phyloP scores from a whole-genome alignment of 2,113 vertebrate species.

The Myotis brandtii region DNA sequence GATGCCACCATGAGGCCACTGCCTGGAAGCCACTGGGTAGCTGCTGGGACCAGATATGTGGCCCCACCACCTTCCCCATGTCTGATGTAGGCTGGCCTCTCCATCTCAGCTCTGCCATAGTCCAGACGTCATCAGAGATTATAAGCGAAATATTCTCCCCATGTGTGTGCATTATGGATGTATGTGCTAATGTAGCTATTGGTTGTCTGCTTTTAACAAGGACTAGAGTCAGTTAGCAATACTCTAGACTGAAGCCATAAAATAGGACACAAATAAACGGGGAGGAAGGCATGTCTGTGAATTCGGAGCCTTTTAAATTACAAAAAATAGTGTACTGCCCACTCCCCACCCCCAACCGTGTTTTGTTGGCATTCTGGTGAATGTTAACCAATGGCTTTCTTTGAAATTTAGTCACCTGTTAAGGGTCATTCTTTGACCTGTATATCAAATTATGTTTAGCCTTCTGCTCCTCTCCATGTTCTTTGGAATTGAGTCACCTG shows the following conservation, averaged over 20 bases:
- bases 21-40: conserved; percentile 50
- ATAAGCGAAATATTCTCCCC: background rate
- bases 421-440: background rate
- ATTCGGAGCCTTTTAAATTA: background rate
- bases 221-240: background rate
- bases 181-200: background rate
- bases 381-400: background rate
- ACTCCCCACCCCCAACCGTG: rapidly evolving
- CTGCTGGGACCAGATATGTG: background rate
- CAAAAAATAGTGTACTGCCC: background rate
- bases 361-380: background rate
- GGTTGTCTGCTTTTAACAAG: conserved; percentile 22
- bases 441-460: background rate
- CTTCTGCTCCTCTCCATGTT: background rate
- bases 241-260: background rate
- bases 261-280: background rate
- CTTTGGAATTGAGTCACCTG: background rate
- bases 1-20: background rate
- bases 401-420: background rate
- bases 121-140: background rate
- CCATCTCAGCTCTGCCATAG: background rate
- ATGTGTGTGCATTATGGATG: background rate
- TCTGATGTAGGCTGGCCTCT: background rate
- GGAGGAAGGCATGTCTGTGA: background rate
- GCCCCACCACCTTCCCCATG: background rate